These are phyloP conservation scores for Hepsetus odoe DNA, from an alignment of 2,113 vertebrate species.

Conservation along the genomic window DNA sequence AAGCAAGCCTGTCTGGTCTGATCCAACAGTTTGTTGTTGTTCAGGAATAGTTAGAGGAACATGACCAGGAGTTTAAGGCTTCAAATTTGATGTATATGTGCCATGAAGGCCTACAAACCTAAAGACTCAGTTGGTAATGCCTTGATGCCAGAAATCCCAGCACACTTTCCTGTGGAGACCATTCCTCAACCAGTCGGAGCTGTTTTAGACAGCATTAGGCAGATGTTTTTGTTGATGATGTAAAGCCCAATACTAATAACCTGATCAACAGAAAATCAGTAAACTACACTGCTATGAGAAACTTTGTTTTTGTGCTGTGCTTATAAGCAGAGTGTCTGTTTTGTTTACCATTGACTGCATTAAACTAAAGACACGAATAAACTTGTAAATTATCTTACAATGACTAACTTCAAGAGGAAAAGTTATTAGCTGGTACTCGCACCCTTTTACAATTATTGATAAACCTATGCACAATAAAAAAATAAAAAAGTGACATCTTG, in stretches of 20 bases:
- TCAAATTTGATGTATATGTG: too few relatives aligned
- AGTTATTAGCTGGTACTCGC: neutral
- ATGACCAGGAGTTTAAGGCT: too few relatives aligned
- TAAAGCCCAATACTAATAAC: neutral
- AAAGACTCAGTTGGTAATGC: too few relatives aligned
- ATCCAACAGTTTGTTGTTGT: too few relatives aligned
- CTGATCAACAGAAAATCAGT: neutral
- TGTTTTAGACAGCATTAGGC: too few relatives aligned
- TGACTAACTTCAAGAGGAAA: neutral
- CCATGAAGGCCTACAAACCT: too few relatives aligned
- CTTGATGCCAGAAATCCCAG: too few relatives aligned
- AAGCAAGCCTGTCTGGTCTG: too few relatives aligned
- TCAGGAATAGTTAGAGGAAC: too few relatives aligned
- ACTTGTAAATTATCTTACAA: constrained; percentile 9
- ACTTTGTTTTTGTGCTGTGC: neutral
- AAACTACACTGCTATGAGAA: neutral
- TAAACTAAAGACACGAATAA: constrained; percentile 1
- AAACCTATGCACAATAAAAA: neutral
- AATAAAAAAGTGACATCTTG: neutral
- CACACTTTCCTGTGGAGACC: too few relatives aligned
- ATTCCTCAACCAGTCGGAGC: too few relatives aligned
- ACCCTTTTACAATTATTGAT: neutral
- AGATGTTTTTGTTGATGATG: neutral
- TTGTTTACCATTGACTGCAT: too few relatives aligned
- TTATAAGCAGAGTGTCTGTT: neutral